These are phyloP conservation scores for Acleris sparsana DNA, from an alignment of 2,888 invertebrate species.

Conservation along the genomic window DNA sequence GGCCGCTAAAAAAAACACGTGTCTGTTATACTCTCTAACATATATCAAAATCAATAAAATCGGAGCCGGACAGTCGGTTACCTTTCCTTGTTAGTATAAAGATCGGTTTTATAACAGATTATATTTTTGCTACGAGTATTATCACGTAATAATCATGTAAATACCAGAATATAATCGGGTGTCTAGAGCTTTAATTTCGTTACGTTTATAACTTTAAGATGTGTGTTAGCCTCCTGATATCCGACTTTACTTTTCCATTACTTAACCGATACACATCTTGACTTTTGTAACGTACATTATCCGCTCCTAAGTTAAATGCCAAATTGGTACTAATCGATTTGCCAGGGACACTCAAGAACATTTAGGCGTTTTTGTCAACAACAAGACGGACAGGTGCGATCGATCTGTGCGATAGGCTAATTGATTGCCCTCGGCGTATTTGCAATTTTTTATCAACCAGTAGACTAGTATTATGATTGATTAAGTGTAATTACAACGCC, in stretches of 20 bases:
- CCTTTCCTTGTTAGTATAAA: too few species aligned
- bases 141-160: too few species aligned
- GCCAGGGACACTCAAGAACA: constrained; percentile 1
- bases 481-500: constrained; percentile 9
- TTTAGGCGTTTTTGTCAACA: constrained; percentile 29
- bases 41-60: too few species aligned
- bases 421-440: constrained; percentile 22
- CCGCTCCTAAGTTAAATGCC: background rate
- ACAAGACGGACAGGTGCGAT: constrained; percentile 21
- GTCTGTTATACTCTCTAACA: too few species aligned
- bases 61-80: too few species aligned
- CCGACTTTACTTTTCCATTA: background rate
- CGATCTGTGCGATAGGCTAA: constrained; percentile 29
- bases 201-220: too few species aligned
- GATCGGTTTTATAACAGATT: too few species aligned
- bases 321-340: background rate
- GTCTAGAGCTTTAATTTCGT: too few species aligned
- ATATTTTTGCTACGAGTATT: too few species aligned
- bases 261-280: background rate
- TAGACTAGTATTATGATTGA: constrained; percentile 31
- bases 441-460: constrained; percentile 14
- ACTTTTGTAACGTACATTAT: background rate
- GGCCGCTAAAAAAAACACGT: too few species aligned
- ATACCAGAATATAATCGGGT: too few species aligned
- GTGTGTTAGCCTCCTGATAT: too few species aligned